Percentiles rank a stretch among this genome's conserved stretches.
phyloP scores from a whole-genome alignment of 2,888 invertebrate species.

The Frankliniella intonsa region DNA sequence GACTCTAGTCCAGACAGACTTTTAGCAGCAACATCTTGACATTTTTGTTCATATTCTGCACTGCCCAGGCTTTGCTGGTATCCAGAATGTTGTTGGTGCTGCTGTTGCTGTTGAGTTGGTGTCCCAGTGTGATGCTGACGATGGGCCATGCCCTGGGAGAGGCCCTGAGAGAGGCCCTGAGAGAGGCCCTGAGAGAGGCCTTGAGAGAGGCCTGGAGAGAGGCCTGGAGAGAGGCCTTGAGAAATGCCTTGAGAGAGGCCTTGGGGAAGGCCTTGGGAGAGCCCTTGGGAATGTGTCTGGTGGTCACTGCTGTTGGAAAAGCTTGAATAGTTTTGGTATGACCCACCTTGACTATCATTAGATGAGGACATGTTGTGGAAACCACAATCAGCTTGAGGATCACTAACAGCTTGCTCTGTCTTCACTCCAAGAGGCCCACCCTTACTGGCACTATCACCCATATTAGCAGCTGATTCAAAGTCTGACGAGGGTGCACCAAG shows the following conservation, averaged over 20 bases:
- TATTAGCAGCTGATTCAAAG: constrained; percentile 66
- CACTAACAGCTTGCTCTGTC: not conserved
- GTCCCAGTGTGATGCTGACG: constrained; percentile 15
- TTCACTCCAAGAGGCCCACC: constrained; percentile 36
- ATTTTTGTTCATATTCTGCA: constrained; percentile 37
- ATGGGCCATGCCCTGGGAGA: not conserved
- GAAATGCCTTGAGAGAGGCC: no score
- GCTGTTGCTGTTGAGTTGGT: constrained; percentile 37
- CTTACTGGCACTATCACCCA: constrained; percentile 47
- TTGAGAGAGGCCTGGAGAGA: no score
- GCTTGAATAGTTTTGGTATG: not conserved
- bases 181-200: no score
- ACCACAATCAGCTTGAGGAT: constrained; percentile 23
- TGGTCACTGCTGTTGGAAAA: not conserved
- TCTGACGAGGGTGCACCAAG: constrained; percentile 59
- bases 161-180: no score
- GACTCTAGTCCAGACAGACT: constrained; percentile 82
- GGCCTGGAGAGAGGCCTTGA: no score
- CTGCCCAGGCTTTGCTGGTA: constrained; percentile 38
- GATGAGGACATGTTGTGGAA: constrained; percentile 36
- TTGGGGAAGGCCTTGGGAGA: not conserved
- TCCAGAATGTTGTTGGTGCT: constrained; percentile 38
- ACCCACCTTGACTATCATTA: constrained; percentile 35
- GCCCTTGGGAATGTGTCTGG: not conserved
- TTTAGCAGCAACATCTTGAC: constrained; percentile 76